Conservation (phyloP, 2,113 vertebrate genomes). For the Stegostoma tigrinum region DNA sequence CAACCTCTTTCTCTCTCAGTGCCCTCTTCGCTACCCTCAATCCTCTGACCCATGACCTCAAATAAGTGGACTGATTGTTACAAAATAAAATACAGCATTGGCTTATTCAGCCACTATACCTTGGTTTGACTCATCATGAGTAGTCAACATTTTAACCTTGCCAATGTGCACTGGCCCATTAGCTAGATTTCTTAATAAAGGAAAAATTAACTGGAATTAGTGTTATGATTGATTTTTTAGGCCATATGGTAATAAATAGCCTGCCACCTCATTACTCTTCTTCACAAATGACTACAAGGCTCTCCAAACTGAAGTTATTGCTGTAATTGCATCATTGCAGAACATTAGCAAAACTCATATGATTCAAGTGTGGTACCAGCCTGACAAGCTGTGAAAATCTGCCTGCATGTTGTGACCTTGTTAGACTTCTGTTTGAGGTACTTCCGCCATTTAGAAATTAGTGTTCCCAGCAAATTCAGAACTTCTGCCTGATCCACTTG, state of each 20-base stretch:
- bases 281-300: not conserved
- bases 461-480: not conserved
- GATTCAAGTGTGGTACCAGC: not conserved
- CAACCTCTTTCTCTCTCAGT: not conserved
- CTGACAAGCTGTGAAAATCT: not conserved
- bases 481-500: not conserved
- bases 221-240: not conserved
- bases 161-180: not conserved
- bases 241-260: not conserved
- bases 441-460: not conserved
- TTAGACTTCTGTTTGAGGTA: not conserved
- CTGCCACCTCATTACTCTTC: not conserved
- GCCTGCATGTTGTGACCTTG: not conserved
- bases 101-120: not conserved
- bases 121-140: not conserved
- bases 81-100: not conserved
- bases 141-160: not conserved
- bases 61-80: not conserved
- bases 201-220: constrained; percentile 23
- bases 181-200: not conserved
- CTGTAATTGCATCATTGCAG: not conserved
- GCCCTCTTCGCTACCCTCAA: not conserved
- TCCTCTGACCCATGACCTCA: not conserved
- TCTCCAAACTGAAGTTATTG: not conserved
- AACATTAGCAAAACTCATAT: not conserved